phyloP scores from a whole-genome alignment of 2,113 vertebrate species.

The Dicrurus megarhynchus region DNA sequence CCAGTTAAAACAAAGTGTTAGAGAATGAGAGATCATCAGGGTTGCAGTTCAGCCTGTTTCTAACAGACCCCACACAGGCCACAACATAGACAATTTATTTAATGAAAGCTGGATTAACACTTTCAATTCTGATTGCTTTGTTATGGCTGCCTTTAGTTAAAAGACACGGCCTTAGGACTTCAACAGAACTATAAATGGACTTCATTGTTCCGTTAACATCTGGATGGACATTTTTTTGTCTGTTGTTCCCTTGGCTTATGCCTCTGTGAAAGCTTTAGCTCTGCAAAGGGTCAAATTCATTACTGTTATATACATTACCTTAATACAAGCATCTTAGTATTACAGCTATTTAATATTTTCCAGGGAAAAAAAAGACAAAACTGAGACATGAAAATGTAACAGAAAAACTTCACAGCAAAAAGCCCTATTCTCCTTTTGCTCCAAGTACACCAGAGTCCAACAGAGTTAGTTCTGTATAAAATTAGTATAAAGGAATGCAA shows the following conservation, averaged over 20 bases:
- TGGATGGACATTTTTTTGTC: not conserved
- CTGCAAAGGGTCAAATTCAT: not conserved
- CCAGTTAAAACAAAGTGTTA: conserved; percentile 24
- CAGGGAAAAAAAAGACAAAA: not conserved
- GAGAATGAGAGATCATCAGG: not conserved
- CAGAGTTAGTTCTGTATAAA: not conserved
- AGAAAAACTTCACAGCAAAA: not conserved
- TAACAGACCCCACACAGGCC: not conserved
- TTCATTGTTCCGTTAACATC: not conserved
- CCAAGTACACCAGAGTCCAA: not conserved
- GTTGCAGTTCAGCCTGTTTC: not conserved
- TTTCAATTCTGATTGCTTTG: not conserved
- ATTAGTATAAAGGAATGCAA: not conserved
- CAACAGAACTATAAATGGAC: not conserved
- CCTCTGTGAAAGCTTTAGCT: not conserved
- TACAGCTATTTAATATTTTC: not conserved
- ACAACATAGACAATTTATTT: not conserved
- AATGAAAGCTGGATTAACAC: not conserved
- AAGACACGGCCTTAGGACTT: not conserved
- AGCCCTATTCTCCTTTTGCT: not conserved
- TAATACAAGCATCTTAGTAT: not conserved
- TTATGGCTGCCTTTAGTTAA: not conserved
- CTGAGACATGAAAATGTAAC: not conserved
- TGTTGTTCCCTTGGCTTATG: not conserved
- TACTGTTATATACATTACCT: not conserved